Evolutionary conservation across 2,113 vertebrate species (phyloP).

Genomic region (Oryzias melastigma): DNA sequence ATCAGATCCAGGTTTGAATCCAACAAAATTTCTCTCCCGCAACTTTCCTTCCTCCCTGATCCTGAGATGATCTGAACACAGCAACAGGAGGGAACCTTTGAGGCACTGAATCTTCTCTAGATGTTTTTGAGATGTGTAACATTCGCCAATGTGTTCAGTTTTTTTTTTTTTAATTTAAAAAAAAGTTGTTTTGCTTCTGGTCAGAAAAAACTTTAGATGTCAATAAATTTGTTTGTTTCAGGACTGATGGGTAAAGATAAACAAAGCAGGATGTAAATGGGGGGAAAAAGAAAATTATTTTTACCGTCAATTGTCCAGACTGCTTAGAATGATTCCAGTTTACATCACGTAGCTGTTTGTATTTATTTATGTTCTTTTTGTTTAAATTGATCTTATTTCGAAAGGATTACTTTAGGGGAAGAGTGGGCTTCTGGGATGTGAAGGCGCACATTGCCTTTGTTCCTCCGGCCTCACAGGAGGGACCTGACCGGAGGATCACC

Average conservation of each 20-base stretch:
- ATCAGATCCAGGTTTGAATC: constrained; percentile 16
- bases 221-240: constrained; percentile 63
- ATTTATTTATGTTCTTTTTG: constrained; percentile 60
- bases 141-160: constrained; percentile 57
- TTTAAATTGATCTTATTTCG: constrained; percentile 65
- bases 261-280: constrained; percentile 33
- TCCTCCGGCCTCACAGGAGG: constrained; percentile 75
- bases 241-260: constrained; percentile 58
- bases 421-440: constrained; percentile 17
- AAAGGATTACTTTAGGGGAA: constrained; percentile 38
- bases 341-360: constrained; percentile 68
- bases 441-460: constrained; percentile 62
- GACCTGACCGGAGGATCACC: constrained; percentile 68
- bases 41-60: too few species aligned
- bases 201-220: constrained; percentile 69
- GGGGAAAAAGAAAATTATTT: constrained; percentile 37
- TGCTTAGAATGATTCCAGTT: constrained; percentile 63
- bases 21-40: background rate
- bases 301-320: constrained; percentile 63
- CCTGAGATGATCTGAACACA: constrained; percentile 40
- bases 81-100: constrained; percentile 74
- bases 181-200: constrained; percentile 40
- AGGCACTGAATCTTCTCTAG: constrained; percentile 57
- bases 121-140: constrained; percentile 49
- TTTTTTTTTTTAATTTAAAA: constrained; percentile 47